A percentile compares a stretch with the other conserved stretches of the same genome.
These are phyloP conservation scores for Miichthys miiuy DNA, from an alignment of 2,797 vertebrate genomes.

Conservation along the genomic window DNA sequence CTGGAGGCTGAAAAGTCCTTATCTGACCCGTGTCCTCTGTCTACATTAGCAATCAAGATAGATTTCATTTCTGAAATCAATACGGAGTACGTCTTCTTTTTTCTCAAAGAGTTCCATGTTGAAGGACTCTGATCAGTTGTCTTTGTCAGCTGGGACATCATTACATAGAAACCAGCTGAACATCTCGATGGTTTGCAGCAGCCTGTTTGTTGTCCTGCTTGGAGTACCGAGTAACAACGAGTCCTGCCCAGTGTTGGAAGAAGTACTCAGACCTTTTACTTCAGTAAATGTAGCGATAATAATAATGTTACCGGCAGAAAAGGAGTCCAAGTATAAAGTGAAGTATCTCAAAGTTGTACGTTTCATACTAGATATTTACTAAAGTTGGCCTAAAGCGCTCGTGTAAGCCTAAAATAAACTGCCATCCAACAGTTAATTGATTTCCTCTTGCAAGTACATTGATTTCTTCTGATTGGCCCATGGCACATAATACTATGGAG, in stretches of 20 bases:
- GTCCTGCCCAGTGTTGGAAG: background rate
- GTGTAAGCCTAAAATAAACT: no score
- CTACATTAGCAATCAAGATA: constrained; percentile 27
- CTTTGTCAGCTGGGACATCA: background rate
- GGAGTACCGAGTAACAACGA: no score
- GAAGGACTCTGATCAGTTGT: background rate
- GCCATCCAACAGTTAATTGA: background rate
- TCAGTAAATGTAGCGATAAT: no score
- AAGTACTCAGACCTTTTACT: no score
- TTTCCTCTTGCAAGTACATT: background rate
- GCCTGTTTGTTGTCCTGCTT: no score
- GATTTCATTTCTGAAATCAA: constrained; percentile 35
- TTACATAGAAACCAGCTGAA: background rate
- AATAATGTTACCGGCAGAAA: no score
- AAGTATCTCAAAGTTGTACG: no score
- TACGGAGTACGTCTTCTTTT: constrained; percentile 11
- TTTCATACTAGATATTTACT: no score
- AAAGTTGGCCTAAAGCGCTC: no score
- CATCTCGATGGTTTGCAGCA: no score
- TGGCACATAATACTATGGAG: background rate
- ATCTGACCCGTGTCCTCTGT: constrained; percentile 26
- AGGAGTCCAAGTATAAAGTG: no score
- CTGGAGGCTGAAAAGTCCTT: constrained; percentile 26
- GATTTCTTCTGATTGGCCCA: background rate
- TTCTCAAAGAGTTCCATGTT: constrained; percentile 9